These are phyloP conservation scores for Thamnophis sirtalis DNA, from an alignment of 2,113 vertebrate species.

Conservation along the genomic window DNA sequence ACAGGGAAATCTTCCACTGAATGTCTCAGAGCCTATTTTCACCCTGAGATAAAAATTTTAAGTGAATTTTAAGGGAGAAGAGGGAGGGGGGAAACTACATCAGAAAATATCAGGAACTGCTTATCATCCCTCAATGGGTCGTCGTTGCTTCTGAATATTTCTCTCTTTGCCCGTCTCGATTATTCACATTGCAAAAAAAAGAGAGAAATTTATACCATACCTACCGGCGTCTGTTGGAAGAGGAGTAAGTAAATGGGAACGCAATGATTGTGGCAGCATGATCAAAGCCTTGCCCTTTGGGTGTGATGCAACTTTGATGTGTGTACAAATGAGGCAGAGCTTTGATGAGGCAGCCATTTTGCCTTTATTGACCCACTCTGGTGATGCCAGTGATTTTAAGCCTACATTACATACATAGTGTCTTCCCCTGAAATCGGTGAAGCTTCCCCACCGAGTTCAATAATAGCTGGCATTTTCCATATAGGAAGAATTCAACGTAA, in stretches of 20 bases:
- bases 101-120: background rate
- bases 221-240: background rate
- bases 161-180: background rate
- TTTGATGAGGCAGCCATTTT: background rate
- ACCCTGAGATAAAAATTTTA: conserved; percentile 12
- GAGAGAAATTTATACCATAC: background rate
- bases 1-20: background rate
- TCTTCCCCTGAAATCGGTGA: background rate
- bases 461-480: background rate
- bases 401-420: background rate
- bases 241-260: background rate
- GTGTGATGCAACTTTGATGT: background rate
- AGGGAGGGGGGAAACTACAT: background rate
- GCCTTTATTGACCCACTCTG: background rate
- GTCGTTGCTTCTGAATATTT: background rate
- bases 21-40: background rate
- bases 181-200: background rate
- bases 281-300: background rate
- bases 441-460: background rate
- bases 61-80: conserved; percentile 4
- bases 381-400: background rate
- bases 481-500: background rate
- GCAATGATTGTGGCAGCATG: background rate
- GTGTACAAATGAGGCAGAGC: background rate
- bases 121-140: background rate